A percentile compares a stretch with the other conserved stretches of the same genome.
Conservation (phyloP, 2,888 invertebrate genomes). For the Apotomis turbidana region DNA sequence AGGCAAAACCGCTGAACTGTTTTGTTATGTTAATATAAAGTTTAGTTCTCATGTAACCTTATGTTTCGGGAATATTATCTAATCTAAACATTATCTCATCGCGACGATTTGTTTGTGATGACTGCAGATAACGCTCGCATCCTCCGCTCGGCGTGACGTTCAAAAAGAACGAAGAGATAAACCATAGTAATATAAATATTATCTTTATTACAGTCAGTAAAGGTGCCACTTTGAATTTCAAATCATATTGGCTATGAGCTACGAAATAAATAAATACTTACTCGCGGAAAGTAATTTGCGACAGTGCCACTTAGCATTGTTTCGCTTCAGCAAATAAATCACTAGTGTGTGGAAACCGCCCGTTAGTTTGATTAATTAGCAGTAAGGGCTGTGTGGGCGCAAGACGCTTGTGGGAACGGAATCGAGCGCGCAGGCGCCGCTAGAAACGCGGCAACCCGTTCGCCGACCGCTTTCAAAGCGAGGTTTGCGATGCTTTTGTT, state of each 20-base stretch:
- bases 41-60: slow-evolving; percentile 5
- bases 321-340: slow-evolving; percentile 63
- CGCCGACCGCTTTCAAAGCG: slow-evolving; percentile 53
- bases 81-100: slow-evolving; percentile 67
- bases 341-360: slow-evolving; percentile 65
- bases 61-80: slow-evolving; percentile 58
- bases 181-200: background rate
- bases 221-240: slow-evolving; percentile 9
- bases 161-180: background rate
- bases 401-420: slow-evolving; percentile 63
- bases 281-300: background rate
- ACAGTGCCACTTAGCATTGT: slow-evolving; percentile 50
- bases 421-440: slow-evolving; percentile 57
- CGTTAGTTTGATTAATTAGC: slow-evolving; percentile 75
- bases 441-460: slow-evolving; percentile 47
- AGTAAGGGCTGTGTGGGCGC: slow-evolving; percentile 69
- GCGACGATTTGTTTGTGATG: slow-evolving; percentile 62
- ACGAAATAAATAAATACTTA: background rate
- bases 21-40: background rate
- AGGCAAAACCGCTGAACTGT: background rate
- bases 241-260: background rate
- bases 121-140: slow-evolving; percentile 57
- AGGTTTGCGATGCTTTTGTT: slow-evolving; percentile 11
- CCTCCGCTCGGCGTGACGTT: slow-evolving; percentile 53
- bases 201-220: slow-evolving; percentile 1